Evolutionary conservation across 1,140 invertebrate species (phyloP).

Genomic region (Caerostris darwini): DNA sequence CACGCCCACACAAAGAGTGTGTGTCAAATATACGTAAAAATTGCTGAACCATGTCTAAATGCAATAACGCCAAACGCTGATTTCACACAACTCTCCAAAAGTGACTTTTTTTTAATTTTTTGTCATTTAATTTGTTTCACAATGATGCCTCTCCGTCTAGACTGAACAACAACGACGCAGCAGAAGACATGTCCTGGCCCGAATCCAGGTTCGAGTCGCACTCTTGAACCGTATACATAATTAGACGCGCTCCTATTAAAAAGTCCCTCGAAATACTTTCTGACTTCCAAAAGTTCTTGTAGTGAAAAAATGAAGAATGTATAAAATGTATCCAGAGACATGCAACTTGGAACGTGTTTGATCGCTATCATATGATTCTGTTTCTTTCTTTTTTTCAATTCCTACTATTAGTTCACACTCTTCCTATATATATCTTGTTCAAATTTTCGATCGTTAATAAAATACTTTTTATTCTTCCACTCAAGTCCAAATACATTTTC

Average conservation of each 20-base stretch:
- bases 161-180: constrained; percentile 38
- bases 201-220: neutral
- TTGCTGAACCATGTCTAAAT: constrained; percentile 36
- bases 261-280: constrained; percentile 35
- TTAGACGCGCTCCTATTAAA: constrained; percentile 32
- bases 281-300: neutral
- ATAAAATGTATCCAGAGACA: neutral
- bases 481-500: too few relatives aligned
- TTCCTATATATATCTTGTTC: too few relatives aligned
- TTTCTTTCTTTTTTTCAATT: too few relatives aligned
- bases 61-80: constrained; percentile 35
- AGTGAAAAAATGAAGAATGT: neutral
- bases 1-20: neutral
- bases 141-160: neutral
- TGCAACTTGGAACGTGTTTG: neutral
- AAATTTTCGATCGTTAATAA: too few relatives aligned
- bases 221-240: constrained; percentile 33
- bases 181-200: neutral
- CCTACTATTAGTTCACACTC: too few relatives aligned
- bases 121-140: neutral
- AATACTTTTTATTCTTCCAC: too few relatives aligned
- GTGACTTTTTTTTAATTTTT: neutral
- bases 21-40: constrained; percentile 32
- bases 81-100: neutral
- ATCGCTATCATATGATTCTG: too few relatives aligned